Evolutionary conservation across 92 coral and sea anemone genomes (phyloP), one percentile per base, ranked within the genome.

Genomic region (Epizoanthus illoricatus): DNA sequence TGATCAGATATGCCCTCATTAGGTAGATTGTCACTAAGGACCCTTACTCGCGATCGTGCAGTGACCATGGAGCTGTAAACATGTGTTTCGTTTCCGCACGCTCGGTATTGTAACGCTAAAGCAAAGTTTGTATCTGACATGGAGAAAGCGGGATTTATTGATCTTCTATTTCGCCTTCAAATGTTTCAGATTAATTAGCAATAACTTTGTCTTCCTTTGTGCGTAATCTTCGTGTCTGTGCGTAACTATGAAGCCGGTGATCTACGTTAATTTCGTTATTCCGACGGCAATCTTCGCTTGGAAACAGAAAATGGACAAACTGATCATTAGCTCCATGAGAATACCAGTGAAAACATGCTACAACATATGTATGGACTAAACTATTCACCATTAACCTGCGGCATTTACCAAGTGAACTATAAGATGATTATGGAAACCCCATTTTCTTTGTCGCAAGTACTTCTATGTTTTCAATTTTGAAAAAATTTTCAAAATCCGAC

Each of bases 381-480:
- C 6, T 21, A 23, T 42, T 78, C 23, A 59, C 59, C 71, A 43
- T 58, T 66, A 40, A n/a, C 59, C 71, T 56, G 71, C 71, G 82
- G 71, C 82, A 62, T 78, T 76, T 41, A 40, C 41, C 81, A 45
- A n/a, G 43, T 60, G 24, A 59, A n/a, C 41, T 40, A 16, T 61
- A 17, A 76, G 81, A 61, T 71, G 65, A 59, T 76, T 57, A 58
- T 24, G 66, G 36, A 75, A 76, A 76, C 16, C 28, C 60, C 55
- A 40, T 42, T 16, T 42, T 76, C 65, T 11, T 61, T 43, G 57
- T 5, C 72, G 47, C 43, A 68, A 68, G 16, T 39, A 65, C 72
- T 36, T 68, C 72, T 36, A n/a, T 68, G 47, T 39, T 68, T 33
- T 68, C 18, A 19, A 19, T 36, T 68, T 68, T 39, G 40, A 13